A percentile compares a stretch with the other conserved stretches of the same genome.
Evolutionary conservation across 2,113 vertebrate genomes (phyloP).

Genomic region (Stegastes partitus): DNA sequence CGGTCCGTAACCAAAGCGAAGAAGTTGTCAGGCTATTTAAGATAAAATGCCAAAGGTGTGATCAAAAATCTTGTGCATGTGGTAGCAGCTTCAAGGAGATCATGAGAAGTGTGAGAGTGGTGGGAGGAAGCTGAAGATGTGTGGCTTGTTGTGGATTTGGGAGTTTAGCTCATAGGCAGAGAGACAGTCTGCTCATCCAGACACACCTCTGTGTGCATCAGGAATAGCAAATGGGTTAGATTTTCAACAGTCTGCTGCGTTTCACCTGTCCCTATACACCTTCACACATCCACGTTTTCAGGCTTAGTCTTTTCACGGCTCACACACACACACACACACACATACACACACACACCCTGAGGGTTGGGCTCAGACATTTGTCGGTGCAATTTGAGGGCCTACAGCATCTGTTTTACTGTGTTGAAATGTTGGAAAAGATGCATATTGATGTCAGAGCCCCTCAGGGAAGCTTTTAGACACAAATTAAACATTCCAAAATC

Average conservation of each 20-base stretch:
- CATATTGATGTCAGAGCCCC: background rate
- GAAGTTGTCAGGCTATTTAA: background rate
- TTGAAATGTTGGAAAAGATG: background rate
- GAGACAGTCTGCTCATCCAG: conserved; percentile 7
- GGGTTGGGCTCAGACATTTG: conserved; percentile 10
- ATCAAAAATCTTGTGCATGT: background rate
- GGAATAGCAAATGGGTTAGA: background rate
- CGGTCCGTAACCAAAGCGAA: background rate
- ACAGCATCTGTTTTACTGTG: conserved; percentile 1
- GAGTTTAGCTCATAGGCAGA: conserved; percentile 18
- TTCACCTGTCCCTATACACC: conserved; percentile 2
- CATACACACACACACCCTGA: background rate
- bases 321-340: background rate
- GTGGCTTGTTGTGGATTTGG: conserved; percentile 14
- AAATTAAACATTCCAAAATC: no score
- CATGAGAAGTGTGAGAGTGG: background rate
- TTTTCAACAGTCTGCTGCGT: conserved; percentile 23
- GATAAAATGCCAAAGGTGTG: background rate
- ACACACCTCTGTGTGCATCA: conserved; percentile 17
- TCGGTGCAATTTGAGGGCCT: background rate
- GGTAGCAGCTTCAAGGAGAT: background rate
- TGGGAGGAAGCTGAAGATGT: conserved; percentile 10
- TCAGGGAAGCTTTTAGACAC: no score
- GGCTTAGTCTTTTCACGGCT: no score
- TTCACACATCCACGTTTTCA: background rate